Evolutionary conservation across 2,888 invertebrate genomes (phyloP).

Genomic region (Pharmacophagus antenor): DNA sequence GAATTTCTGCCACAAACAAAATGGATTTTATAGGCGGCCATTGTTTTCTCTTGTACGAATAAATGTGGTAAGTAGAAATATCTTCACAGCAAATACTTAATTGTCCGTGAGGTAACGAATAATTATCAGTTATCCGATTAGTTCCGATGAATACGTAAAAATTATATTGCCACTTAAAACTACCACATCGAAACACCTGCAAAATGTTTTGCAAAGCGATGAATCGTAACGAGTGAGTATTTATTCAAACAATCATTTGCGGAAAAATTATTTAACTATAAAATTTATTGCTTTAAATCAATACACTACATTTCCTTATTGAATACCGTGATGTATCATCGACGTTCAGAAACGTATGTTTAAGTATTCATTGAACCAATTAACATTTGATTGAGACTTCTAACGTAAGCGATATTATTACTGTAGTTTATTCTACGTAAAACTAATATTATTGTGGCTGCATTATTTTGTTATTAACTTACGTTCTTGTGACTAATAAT

Average conservation of each 20-base stretch:
- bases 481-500: no score
- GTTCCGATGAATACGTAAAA: constrained; percentile 26
- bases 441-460: no score
- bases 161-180: constrained; percentile 30
- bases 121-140: constrained; percentile 29
- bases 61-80: constrained; percentile 22
- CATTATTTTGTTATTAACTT: no score
- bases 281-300: constrained; percentile 24
- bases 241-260: constrained; percentile 10
- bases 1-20: constrained; percentile 13
- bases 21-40: constrained; percentile 5
- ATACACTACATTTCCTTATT: constrained; percentile 27
- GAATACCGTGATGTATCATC: constrained; percentile 15
- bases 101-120: constrained; percentile 25
- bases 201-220: constrained; percentile 7
- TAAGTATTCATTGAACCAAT: no score
- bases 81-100: constrained; percentile 30
- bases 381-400: no score
- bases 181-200: constrained; percentile 30
- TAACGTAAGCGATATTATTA: not conserved
- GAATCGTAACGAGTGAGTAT: not conserved
- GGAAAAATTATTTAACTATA: constrained; percentile 19
- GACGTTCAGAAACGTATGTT: not conserved
- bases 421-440: not conserved
- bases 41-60: constrained; percentile 12